phyloP scores from a whole-genome alignment of 1,140 invertebrate species.

The Trachelipus rathkii region DNA sequence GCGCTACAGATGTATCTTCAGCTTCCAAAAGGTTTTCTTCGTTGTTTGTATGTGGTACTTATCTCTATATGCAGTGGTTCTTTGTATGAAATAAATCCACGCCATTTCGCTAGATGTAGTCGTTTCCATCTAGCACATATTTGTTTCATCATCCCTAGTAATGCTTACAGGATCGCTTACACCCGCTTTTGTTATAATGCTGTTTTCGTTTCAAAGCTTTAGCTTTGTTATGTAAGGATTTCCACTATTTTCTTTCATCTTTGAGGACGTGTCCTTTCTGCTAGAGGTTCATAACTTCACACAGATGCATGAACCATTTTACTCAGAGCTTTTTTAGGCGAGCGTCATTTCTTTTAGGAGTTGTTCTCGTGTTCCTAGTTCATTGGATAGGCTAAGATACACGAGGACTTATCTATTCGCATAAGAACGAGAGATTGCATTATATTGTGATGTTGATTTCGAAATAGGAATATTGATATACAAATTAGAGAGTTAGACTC shows the following conservation, averaged over 20 bases:
- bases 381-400: slow-evolving; percentile 31
- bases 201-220: background rate
- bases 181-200: background rate
- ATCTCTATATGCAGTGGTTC: background rate
- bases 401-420: slow-evolving; percentile 32
- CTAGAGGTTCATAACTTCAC: slow-evolving; percentile 50
- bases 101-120: slow-evolving; percentile 36
- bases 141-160: slow-evolving; percentile 17
- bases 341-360: slow-evolving; percentile 44
- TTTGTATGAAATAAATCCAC: background rate
- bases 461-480: background rate
- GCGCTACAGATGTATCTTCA: slow-evolving; percentile 42
- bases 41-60: background rate
- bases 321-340: slow-evolving; percentile 46
- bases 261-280: slow-evolving; percentile 37
- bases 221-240: background rate
- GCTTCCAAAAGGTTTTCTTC: slow-evolving; percentile 30
- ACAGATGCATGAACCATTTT: slow-evolving; percentile 50
- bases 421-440: slow-evolving; percentile 29
- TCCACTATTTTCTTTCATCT: background rate
- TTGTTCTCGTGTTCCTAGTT: slow-evolving; percentile 14
- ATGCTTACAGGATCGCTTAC: background rate
- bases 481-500: background rate
- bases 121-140: slow-evolving; percentile 31
- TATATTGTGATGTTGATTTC: background rate